phyloP scores from a whole-genome alignment of 1,140 invertebrate genomes.

The Argopecten irradians region DNA sequence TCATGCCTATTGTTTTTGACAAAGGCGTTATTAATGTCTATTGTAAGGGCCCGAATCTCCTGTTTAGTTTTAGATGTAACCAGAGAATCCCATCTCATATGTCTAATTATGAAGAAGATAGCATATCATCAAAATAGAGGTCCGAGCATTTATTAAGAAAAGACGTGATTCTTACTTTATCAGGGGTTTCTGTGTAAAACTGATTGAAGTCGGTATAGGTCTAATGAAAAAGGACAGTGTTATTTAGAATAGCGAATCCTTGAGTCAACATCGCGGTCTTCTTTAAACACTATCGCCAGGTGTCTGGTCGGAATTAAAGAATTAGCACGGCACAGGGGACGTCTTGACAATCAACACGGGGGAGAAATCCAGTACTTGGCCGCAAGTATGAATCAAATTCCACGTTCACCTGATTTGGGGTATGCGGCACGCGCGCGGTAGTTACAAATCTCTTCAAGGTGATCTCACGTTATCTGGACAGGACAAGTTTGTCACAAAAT shows the following conservation, averaged over 20 bases:
- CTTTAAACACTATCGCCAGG: background rate
- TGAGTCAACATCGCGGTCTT: background rate
- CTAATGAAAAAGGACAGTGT: constrained; percentile 9
- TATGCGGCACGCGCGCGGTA: constrained; percentile 47
- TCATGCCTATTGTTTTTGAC: background rate
- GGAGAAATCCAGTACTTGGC: background rate
- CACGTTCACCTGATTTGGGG: background rate
- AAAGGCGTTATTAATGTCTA: background rate
- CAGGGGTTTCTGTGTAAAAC: background rate
- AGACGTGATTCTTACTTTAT: background rate
- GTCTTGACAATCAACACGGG: background rate
- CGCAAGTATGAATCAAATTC: constrained; percentile 33
- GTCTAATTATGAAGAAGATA: background rate
- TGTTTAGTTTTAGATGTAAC: background rate
- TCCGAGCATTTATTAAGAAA: background rate
- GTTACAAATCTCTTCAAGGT: constrained; percentile 35
- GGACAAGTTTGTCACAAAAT: constrained; percentile 40
- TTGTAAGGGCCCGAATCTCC: background rate
- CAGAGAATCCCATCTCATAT: background rate
- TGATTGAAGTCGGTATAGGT: background rate
- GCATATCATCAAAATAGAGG: background rate
- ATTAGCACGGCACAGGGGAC: background rate
- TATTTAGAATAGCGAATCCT: background rate
- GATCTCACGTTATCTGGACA: constrained; percentile 42
- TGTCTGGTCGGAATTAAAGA: background rate